Percentiles rank a stretch among this genome's conserved stretches.
Conservation (phyloP, 2,888 invertebrate species). For the Andricus curvator region DNA sequence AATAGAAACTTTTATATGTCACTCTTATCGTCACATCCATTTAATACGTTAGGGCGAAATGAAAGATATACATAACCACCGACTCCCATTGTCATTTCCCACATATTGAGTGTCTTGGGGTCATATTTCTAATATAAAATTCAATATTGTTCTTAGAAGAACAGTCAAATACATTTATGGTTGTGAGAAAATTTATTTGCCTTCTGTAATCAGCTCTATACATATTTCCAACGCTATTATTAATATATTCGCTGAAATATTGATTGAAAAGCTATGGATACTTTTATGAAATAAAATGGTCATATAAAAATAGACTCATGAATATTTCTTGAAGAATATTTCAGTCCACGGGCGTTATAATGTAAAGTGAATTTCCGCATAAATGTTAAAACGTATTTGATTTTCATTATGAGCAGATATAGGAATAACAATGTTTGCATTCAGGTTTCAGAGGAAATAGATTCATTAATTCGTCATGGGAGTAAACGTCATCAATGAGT, state of each 20-base stretch:
- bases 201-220: neutral
- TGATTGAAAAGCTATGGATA: neutral
- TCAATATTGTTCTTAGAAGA: neutral
- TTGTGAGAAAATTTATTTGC: neutral
- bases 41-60: slow-evolving; percentile 1
- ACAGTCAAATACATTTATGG: neutral
- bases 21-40: slow-evolving; percentile 11
- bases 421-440: too few relatives aligned
- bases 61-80: neutral
- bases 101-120: neutral
- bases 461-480: too few relatives aligned
- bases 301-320: neutral
- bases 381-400: neutral
- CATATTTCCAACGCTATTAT: neutral
- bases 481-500: neutral
- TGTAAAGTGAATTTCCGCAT: neutral
- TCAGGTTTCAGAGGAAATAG: too few relatives aligned
- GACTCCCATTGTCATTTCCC: slow-evolving; percentile 1
- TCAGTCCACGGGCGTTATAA: neutral
- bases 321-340: neutral
- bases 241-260: neutral
- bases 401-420: too few relatives aligned
- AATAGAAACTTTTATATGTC: slow-evolving; percentile 22
- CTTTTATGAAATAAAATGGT: neutral
- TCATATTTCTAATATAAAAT: slow-evolving; percentile 7